Evolutionary conservation across 2,113 vertebrate genomes (phyloP).

Genomic region (Sander lucioperca): DNA sequence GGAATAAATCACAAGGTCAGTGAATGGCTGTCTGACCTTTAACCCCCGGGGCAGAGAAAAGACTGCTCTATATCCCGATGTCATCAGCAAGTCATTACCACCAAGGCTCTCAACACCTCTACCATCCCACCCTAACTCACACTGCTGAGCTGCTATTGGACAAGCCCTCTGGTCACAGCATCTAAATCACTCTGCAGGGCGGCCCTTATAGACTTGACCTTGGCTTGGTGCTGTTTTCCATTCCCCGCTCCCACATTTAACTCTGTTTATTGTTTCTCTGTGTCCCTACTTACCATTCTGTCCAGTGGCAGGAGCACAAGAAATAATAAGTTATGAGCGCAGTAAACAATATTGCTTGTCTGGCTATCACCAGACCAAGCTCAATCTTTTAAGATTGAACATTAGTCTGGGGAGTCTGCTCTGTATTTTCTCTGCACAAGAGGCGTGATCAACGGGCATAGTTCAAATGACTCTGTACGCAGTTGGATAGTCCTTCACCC

Average conservation of each 20-base stretch:
- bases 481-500: no score
- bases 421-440: no score
- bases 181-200: conserved; percentile 69
- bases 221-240: conserved; percentile 68
- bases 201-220: conserved; percentile 80
- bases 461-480: no score
- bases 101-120: conserved; percentile 79
- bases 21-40: conserved; percentile 80
- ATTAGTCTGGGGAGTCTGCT: no score
- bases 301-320: conserved; percentile 26
- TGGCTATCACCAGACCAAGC: no score
- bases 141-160: conserved; percentile 45
- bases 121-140: conserved; percentile 47
- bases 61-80: conserved; percentile 79
- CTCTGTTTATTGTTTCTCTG: conserved; percentile 68
- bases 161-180: conserved; percentile 43
- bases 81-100: conserved; percentile 81
- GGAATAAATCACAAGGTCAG: conserved; percentile 80
- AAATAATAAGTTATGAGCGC: conserved; percentile 34
- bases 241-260: conserved; percentile 63
- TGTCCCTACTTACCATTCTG: conserved; percentile 16
- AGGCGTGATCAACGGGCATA: no score
- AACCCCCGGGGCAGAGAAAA: conserved; percentile 66
- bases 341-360: conserved; percentile 36
- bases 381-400: no score